Base-by-base conservation (phyloP, 2,888 invertebrate species). In the Exocentrus adspersus region DNA sequence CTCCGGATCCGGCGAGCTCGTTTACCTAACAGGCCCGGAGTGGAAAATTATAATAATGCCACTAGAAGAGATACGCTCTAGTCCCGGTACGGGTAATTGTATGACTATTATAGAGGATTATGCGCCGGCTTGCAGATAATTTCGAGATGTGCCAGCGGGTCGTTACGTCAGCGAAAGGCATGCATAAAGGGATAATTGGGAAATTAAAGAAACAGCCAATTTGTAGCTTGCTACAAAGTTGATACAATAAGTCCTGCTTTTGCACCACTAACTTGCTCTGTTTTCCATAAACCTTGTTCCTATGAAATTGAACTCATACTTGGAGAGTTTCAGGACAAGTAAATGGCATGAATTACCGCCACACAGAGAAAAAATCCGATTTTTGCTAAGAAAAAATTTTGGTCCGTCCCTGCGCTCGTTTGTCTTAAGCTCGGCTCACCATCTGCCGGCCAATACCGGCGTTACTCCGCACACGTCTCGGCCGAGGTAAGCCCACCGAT, bases 351-450 rank as follows among this genome's bases (percentile, higher is more conserved):
- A n/a, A n/a, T n/a, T n/a, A n/a, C n/a, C n/a, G n/a, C n/a, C n/a
- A n/a, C n/a, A n/a, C n/a, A n/a, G n/a, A n/a, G n/a, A n/a, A n/a
- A n/a, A n/a, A n/a, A n/a, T n/a, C n/a, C n/a, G n/a, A n/a, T n/a
- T n/a, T n/a, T n/a, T n/a, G n/a, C n/a, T n/a, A n/a, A n/a, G n/a
- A n/a, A n/a, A n/a, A n/a, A n/a, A n/a, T n/a, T n/a, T n/a, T n/a
- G 20, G 41, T 63, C 65, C 69, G 45, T 5, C 43, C 53, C 70
- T 70, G 70, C 14, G 54, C 59, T 68, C 66, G 64, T 66, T 68
- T 81, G 78, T 78, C 76, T 37, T 81, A 80, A 80, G 80, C 81
- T 78, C 74, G 77, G 76, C 77, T 77, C 77, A 68, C 64, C 80
- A 80, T 80, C 80, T 80, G 79, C 75, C 73, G 75, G 72, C 72